Evolutionary conservation across 2,888 invertebrate genomes (phyloP).

Genomic region (Catocala fraxini): DNA sequence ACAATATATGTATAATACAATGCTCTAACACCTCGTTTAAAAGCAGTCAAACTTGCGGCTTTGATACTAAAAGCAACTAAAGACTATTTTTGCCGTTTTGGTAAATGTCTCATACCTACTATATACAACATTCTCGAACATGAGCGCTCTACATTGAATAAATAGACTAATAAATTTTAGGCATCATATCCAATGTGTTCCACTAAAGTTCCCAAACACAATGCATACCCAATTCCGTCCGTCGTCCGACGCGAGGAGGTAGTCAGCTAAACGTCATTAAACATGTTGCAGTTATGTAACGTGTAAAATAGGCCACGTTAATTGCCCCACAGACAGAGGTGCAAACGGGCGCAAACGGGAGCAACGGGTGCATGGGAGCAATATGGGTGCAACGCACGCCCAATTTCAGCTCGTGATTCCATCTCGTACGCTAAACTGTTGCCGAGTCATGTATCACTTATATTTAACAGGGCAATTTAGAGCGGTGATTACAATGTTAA

Average conservation of each 20-base stretch:
- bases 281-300: slow-evolving; percentile 30
- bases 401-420: slow-evolving; percentile 37
- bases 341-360: slow-evolving; percentile 14
- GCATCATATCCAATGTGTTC: background rate
- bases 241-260: slow-evolving; percentile 12
- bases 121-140: too few relatives aligned
- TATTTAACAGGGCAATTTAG: background rate
- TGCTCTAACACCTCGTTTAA: too few relatives aligned
- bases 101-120: too few relatives aligned
- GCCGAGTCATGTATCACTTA: background rate
- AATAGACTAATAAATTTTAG: too few relatives aligned
- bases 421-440: slow-evolving; percentile 16
- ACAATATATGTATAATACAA: too few relatives aligned
- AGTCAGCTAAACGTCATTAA: slow-evolving; percentile 33
- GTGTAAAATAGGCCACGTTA: slow-evolving; percentile 48
- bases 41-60: too few relatives aligned
- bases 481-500: too few relatives aligned
- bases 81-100: too few relatives aligned
- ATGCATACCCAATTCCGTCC: slow-evolving; percentile 9
- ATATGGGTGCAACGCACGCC: slow-evolving; percentile 30
- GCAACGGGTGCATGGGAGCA: background rate
- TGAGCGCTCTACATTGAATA: too few relatives aligned
- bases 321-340: slow-evolving; percentile 41
- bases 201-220: slow-evolving; percentile 1
- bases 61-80: too few relatives aligned